Percentiles rank a stretch among this genome's conserved stretches.
Conservation (phyloP, 1,140 invertebrate genomes). For the Monomorium pharaonis region DNA sequence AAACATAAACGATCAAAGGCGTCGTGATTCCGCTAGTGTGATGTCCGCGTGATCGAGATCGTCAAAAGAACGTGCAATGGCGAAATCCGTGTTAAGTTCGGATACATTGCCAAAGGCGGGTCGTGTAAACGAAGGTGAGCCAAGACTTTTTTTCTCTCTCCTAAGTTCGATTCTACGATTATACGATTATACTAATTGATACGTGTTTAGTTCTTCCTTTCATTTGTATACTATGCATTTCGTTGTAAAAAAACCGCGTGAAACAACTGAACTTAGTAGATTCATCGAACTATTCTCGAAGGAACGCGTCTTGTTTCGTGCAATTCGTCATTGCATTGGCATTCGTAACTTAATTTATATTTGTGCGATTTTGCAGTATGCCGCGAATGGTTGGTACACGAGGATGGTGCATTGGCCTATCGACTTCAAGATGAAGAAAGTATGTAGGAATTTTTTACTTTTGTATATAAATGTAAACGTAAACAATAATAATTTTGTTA, state of each 20-base stretch:
- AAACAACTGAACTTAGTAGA: no score
- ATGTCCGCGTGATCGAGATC: neutral
- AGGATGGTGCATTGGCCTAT: constrained; percentile 96
- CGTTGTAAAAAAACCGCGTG: no score
- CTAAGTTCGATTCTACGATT: neutral
- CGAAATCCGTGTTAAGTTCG: constrained; percentile 82
- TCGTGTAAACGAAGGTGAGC: constrained; percentile 84
- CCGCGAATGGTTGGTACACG: constrained; percentile 95
- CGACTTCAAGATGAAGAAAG: constrained; percentile 96
- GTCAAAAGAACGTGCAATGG: constrained; percentile 75
- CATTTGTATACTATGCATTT: neutral
- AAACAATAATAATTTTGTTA: neutral
- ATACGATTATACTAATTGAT: no score
- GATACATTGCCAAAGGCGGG: constrained; percentile 83
- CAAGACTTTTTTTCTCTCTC: neutral
- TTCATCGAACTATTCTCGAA: neutral
- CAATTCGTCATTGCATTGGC: constrained; percentile 49
- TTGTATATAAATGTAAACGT: neutral
- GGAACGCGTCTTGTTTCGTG: neutral
- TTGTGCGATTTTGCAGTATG: constrained; percentile 88
- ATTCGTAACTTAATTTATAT: constrained; percentile 13
- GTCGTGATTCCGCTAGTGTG: neutral
- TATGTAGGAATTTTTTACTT: constrained; percentile 82
- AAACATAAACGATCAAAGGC: constrained; percentile 65
- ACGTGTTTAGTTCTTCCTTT: neutral